Percentiles rank a stretch among this genome's conserved stretches.
Conservation (phyloP, 2,113 vertebrate genomes). For the Hemibagrus wyckioides region DNA sequence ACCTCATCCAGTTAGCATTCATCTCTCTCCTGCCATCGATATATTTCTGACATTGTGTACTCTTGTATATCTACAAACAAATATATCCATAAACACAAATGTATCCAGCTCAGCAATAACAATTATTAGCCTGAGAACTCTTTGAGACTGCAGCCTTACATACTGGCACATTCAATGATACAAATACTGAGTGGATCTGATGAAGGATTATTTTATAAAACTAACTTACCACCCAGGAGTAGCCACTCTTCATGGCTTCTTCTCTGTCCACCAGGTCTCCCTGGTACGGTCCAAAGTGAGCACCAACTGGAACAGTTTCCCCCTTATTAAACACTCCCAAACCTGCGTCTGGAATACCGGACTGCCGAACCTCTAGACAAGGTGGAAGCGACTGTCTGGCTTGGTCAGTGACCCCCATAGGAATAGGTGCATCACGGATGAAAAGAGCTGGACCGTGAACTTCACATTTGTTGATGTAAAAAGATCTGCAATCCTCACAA, state of each 20-base stretch:
- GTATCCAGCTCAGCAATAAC: background rate
- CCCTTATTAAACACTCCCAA: constrained; percentile 6
- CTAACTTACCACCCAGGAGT: background rate
- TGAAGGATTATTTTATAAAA: background rate
- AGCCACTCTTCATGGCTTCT: background rate
- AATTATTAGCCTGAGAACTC: background rate
- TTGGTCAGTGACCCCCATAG: background rate
- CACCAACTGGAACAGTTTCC: background rate
- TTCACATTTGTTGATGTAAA: background rate
- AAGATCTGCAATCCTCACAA: background rate
- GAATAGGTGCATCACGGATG: background rate
- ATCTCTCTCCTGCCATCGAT: background rate
- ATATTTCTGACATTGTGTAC: background rate
- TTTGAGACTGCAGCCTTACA: too few relatives aligned
- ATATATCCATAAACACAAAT: background rate
- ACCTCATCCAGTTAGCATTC: background rate
- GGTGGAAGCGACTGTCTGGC: background rate
- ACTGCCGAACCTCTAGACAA: background rate
- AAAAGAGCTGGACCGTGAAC: background rate
- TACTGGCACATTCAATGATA: too few relatives aligned
- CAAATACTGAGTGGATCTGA: background rate
- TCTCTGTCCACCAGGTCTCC: background rate
- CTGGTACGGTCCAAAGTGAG: background rate
- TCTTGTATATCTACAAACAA: background rate
- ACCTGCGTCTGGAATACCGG: background rate